Percentiles rank a stretch among this genome's conserved stretches.
Evolutionary conservation across 2,113 vertebrate species (phyloP).

Genomic region (Malurus melanocephalus): DNA sequence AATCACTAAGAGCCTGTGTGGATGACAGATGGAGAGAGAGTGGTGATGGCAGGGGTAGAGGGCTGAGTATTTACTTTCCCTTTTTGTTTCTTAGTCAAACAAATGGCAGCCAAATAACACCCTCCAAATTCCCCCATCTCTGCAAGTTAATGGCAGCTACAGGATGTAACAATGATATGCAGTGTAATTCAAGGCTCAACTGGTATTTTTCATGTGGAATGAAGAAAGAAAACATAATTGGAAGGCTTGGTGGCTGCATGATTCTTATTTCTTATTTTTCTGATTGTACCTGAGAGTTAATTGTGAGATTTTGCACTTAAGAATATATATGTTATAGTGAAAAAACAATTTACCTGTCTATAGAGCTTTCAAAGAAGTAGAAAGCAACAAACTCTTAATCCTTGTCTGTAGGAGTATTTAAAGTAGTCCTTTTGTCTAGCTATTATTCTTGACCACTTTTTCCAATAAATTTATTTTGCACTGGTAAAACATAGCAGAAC

Average conservation of each 20-base stretch:
- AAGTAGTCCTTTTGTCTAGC: not conserved
- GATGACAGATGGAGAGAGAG: not conserved
- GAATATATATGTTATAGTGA: not conserved
- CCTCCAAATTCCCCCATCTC: not conserved
- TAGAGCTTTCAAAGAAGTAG: not conserved
- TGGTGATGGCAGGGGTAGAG: not conserved
- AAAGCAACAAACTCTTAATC: not conserved
- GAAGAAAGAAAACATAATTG: slow-evolving; percentile 6
- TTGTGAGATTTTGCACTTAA: not conserved
- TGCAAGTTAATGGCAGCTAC: not conserved
- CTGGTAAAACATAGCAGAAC: not conserved
- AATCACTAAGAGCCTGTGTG: not conserved
- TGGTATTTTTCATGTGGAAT: not conserved
- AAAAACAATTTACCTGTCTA: not conserved
- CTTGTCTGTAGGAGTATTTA: not conserved
- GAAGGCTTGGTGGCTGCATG: not conserved
- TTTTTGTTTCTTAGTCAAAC: not conserved
- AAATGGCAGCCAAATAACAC: not conserved
- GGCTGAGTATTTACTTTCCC: not conserved
- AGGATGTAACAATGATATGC: not conserved
- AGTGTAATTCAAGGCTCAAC: not conserved
- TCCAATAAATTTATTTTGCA: not conserved
- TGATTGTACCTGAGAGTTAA: not conserved
- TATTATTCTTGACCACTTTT: not conserved
- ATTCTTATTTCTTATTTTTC: not conserved